Evolutionary conservation across 2,797 vertebrate species (phyloP).

Genomic region (Peromyscus eremicus): DNA sequence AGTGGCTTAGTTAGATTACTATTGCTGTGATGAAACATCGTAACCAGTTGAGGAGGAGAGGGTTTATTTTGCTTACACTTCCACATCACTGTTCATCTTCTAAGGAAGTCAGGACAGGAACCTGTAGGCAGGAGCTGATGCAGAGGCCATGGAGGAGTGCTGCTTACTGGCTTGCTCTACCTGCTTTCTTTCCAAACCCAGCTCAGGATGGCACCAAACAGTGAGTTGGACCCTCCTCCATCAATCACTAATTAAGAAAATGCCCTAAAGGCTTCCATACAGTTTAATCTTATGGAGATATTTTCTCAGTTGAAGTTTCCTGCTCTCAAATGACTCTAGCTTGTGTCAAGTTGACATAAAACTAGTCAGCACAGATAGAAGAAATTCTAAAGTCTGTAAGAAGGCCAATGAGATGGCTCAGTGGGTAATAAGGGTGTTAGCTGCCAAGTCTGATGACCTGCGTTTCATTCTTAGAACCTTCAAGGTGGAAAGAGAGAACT

Average conservation of each 20-base stretch:
- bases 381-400: constrained; percentile 50
- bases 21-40: neutral
- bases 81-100: neutral
- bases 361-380: neutral
- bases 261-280: neutral
- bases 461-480: neutral
- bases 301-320: neutral
- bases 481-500: neutral
- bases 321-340: neutral
- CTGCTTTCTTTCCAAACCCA: neutral
- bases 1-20: neutral
- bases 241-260: neutral
- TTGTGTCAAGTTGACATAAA: neutral
- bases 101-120: neutral
- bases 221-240: neutral
- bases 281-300: neutral
- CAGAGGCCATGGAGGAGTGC: neutral
- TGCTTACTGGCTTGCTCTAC: neutral
- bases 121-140: neutral
- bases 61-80: neutral
- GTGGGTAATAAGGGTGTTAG: neutral
- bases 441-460: neutral
- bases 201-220: neutral
- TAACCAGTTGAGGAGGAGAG: neutral
- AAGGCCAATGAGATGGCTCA: neutral